Conservation (phyloP, 2,797 vertebrate genomes). For the Margarornis squamiger region DNA sequence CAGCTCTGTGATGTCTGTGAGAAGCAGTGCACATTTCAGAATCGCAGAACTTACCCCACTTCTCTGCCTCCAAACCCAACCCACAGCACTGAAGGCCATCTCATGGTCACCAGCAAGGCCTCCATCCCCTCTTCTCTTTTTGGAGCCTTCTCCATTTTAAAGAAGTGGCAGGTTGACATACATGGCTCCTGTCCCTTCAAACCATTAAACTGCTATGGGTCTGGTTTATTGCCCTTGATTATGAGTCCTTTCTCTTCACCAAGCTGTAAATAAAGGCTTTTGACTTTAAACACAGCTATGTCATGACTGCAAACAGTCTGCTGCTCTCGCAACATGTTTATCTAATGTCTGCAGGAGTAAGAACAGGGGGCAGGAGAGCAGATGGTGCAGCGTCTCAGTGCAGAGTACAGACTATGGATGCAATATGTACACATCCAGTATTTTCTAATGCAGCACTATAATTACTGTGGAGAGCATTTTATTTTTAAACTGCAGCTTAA, state of each 20-base stretch:
- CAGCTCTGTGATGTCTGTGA: not conserved
- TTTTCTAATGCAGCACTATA: conserved; percentile 9
- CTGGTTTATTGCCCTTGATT: conserved; percentile 19
- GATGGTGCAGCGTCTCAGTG: conserved; percentile 42
- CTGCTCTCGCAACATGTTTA: conserved; percentile 56
- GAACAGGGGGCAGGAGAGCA: conserved; percentile 51
- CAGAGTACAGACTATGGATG: not conserved
- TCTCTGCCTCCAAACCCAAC: not conserved
- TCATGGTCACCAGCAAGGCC: not conserved
- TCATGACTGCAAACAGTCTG: conserved; percentile 56
- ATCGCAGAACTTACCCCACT: not conserved
- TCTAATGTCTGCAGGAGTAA: conserved; percentile 53
- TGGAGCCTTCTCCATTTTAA: not conserved
- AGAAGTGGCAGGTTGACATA: not conserved
- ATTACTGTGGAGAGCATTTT: conserved; percentile 30
- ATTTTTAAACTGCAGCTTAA: conserved; percentile 45
- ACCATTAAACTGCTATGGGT: not conserved
- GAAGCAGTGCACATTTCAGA: not conserved
- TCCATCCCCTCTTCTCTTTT: not conserved
- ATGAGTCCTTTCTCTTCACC: conserved; percentile 40
- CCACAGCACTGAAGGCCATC: not conserved
- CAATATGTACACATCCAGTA: not conserved
- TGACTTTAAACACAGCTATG: conserved; percentile 61
- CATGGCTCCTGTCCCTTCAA: not conserved
- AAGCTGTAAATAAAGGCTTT: conserved; percentile 69